phyloP scores from a whole-genome alignment of 2,888 invertebrate genomes.

The Suillia variegata region DNA sequence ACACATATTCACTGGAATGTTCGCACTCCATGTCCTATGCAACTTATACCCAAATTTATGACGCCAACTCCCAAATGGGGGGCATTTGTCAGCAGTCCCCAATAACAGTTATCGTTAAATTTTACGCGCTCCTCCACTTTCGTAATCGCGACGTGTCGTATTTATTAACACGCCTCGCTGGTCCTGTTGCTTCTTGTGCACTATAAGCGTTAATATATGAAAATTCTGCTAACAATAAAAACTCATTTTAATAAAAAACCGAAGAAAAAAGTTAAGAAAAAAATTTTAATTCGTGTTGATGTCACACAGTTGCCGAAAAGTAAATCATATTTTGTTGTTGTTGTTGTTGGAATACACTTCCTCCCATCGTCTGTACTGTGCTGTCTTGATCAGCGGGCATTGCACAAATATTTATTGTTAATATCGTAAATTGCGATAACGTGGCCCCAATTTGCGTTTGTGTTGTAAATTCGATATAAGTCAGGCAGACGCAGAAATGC shows the following conservation, averaged over 20 bases:
- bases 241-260: constrained; percentile 37
- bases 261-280: too few species aligned
- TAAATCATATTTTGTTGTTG: constrained; percentile 6
- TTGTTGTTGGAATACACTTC: too few species aligned
- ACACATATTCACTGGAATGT: background rate
- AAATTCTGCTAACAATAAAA: constrained; percentile 43
- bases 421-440: constrained; percentile 54
- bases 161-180: constrained; percentile 10
- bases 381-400: constrained; percentile 8
- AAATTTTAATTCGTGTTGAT: constrained; percentile 38
- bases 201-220: constrained; percentile 44
- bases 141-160: constrained; percentile 4
- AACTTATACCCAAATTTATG: constrained; percentile 24
- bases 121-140: constrained; percentile 49
- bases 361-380: too few species aligned
- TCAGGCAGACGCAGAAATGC: constrained; percentile 3
- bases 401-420: constrained; percentile 56
- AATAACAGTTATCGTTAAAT: constrained; percentile 53
- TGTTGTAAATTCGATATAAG: constrained; percentile 1
- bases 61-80: constrained; percentile 29
- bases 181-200: background rate
- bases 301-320: background rate
- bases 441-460: constrained; percentile 52
- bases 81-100: constrained; percentile 50
- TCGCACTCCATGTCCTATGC: background rate